Percentiles rank a stretch among this genome's conserved stretches.
Evolutionary conservation across 2,113 vertebrate species (phyloP).

Genomic region (Onychostoma macrolepis): DNA sequence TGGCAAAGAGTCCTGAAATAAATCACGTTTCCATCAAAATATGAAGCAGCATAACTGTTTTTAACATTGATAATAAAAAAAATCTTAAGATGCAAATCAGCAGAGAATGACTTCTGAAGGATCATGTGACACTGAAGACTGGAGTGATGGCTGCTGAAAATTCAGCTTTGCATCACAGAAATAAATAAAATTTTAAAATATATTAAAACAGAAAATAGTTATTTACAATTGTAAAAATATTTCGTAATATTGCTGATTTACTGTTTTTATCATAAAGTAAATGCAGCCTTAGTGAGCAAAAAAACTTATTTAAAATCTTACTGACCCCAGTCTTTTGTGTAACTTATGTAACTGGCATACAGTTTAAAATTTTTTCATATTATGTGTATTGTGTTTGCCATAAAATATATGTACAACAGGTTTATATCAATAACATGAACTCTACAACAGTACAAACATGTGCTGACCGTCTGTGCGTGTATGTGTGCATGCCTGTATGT

Average conservation of each 20-base stretch:
- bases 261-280: background rate
- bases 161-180: background rate
- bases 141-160: background rate
- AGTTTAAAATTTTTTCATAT: background rate
- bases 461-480: constrained; percentile 22
- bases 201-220: background rate
- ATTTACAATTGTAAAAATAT: background rate
- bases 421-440: constrained; percentile 32
- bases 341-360: background rate
- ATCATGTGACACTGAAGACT: background rate
- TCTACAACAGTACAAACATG: constrained; percentile 59
- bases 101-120: background rate
- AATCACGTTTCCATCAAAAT: background rate
- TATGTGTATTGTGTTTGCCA: constrained; percentile 19
- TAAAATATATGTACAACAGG: constrained; percentile 17
- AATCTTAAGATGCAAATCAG: background rate
- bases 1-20: background rate
- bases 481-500: constrained; percentile 46
- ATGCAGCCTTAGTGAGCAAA: background rate
- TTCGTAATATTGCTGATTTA: background rate
- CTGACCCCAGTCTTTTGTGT: background rate
- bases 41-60: background rate
- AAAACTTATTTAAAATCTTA: background rate
- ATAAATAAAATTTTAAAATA: background rate
- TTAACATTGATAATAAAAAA: background rate